Base-by-base conservation (phyloP, 2,888 invertebrate species). In the Osmoderma eremita region DNA sequence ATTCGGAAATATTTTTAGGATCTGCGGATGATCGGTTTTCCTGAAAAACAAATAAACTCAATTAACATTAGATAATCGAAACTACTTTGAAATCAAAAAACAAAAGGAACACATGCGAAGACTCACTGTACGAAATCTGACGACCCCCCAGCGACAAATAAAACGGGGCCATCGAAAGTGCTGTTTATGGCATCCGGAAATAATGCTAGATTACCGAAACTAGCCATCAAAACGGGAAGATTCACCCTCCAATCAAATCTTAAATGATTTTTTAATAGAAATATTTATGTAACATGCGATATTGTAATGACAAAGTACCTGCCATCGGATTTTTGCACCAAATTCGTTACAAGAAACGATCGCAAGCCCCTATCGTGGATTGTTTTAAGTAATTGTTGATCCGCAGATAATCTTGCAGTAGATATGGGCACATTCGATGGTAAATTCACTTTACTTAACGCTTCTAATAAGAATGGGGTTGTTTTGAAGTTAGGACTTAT, bases 321-420 rank as follows among this genome's bases (percentile, higher is more conserved):
- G 65, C 80, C 80, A 66, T 79, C 75, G 24, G 73, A 68, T 61
- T 76, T 76, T 67, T 79, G 77, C n/a, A 90, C 86, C 61, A 98
- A 83, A 82, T 98, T 98, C 22, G 93, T 92, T 67, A 97, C 85
- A 17, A 98, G 83, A 79, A 97, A 98, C 78, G 93, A 86, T 58
- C 90, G 84, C 45, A 92, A 77, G 18, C 87, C 86, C 20, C 85
- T 83, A 74, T 88, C 86, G 1, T 85, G 83, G 12, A 90, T 85
- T 3, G 50, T 67, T 6, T 82, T 76, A 58, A 87, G 82, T 17
- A 96, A 81, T 73, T 90, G 88, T 22, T 87, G 82, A 78, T 91
- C 90, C 0, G 90, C 88, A 15, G 84, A 73, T 78, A 87, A 87
- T 64, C 94, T 85, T 0, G 91, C 93, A 77, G 90, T 87, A 0